Conservation (phyloP, 2,113 vertebrate genomes). For the Oreochromis aureus region DNA sequence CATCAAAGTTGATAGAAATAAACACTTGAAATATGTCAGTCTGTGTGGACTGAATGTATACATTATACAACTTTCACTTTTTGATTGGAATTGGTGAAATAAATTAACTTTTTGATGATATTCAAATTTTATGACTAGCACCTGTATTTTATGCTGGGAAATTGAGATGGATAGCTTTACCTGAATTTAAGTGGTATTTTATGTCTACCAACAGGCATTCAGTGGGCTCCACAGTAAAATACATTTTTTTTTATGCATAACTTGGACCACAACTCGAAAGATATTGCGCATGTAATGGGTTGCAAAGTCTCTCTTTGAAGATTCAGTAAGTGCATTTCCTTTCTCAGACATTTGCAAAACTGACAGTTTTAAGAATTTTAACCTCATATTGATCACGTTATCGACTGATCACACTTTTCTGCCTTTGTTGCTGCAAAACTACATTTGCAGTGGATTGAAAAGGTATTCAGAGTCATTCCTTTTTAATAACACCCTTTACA, state of each 20-base stretch:
- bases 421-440: neutral
- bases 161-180: neutral
- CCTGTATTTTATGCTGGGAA: neutral
- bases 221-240: neutral
- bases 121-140: neutral
- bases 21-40: neutral
- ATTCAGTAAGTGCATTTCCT: fast-evolving
- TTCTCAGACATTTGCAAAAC: neutral
- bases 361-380: neutral
- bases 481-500: neutral
- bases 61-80: neutral
- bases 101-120: neutral
- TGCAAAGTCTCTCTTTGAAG: neutral
- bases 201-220: neutral
- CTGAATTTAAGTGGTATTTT: neutral
- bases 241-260: neutral
- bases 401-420: neutral
- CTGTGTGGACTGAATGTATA: neutral
- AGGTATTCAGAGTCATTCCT: fast-evolving
- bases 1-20: neutral
- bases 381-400: neutral
- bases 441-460: neutral
- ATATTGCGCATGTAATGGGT: neutral
- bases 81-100: neutral
- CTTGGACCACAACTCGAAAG: neutral